A percentile compares a stretch with the other conserved stretches of the same genome.
These are phyloP conservation scores for Gasterosteus nipponicus DNA, from an alignment of 2,113 vertebrate species.

Conservation along the genomic window DNA sequence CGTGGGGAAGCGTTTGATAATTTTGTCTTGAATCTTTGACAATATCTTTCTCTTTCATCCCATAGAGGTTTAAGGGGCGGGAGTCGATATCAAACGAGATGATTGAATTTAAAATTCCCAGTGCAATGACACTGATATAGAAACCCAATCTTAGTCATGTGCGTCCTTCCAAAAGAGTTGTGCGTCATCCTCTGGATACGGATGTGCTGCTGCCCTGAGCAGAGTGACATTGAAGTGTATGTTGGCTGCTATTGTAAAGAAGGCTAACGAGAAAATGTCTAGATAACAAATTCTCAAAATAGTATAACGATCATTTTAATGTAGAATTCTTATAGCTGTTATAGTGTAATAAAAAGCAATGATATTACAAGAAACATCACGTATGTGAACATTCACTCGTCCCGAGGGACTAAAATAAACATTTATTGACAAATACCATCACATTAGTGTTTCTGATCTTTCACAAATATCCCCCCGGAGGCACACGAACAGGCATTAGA, in stretches of 20 bases:
- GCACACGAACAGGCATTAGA: constrained; percentile 1
- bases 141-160: constrained; percentile 30
- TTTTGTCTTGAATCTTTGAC: constrained; percentile 20
- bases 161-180: too few relatives aligned
- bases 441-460: constrained; percentile 12
- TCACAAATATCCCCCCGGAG: constrained; percentile 14
- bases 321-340: not conserved
- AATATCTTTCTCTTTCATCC: constrained; percentile 53
- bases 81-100: constrained; percentile 39
- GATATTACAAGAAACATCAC: not conserved
- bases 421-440: constrained; percentile 12
- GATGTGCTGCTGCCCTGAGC: not conserved
- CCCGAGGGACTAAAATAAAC: constrained; percentile 6
- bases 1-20: constrained; percentile 20
- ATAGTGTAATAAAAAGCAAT: not conserved
- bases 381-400: not conserved
- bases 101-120: constrained; percentile 33
- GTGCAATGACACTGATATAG: constrained; percentile 41
- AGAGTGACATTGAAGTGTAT: not conserved
- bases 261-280: not conserved
- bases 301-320: not conserved
- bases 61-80: constrained; percentile 13
- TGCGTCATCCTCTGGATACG: constrained; percentile 1
- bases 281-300: not conserved
- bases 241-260: not conserved